phyloP scores from a whole-genome alignment of 1,140 invertebrate genomes.

The Cotesia glomerata region DNA sequence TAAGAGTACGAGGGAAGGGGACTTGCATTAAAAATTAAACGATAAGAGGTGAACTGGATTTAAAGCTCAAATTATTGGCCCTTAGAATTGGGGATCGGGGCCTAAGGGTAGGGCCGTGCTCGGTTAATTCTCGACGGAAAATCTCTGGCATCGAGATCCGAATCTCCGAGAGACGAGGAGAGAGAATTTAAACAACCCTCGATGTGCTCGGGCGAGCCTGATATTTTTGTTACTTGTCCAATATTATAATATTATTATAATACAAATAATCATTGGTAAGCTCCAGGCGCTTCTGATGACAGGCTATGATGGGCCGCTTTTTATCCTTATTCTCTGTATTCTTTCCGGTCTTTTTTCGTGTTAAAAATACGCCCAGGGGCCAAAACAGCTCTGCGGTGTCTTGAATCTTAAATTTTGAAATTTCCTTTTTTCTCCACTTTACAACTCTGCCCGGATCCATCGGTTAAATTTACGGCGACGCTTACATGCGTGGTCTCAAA shows the following conservation, averaged over 20 bases:
- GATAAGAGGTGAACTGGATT: background rate
- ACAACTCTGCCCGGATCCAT: constrained; percentile 46
- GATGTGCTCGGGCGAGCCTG: too few species aligned
- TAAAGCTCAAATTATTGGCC: too few species aligned
- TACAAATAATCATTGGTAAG: constrained; percentile 30
- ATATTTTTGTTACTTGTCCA: background rate
- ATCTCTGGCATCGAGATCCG: too few species aligned
- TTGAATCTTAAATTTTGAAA: constrained; percentile 54
- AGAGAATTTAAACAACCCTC: too few species aligned
- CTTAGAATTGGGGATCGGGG: background rate
- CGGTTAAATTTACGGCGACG: constrained; percentile 50
- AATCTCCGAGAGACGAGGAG: too few species aligned
- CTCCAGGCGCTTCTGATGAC: constrained; percentile 28
- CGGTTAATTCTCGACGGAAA: too few species aligned
- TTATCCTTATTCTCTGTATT: constrained; percentile 17
- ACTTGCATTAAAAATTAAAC: constrained; percentile 1
- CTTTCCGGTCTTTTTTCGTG: constrained; percentile 19
- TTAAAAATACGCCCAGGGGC: constrained; percentile 39
- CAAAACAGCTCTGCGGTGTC: constrained; percentile 33
- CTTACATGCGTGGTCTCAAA: constrained; percentile 39
- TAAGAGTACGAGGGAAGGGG: background rate
- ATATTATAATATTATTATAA: constrained; percentile 33
- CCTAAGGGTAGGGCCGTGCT: too few species aligned
- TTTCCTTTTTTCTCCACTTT: constrained; percentile 40
- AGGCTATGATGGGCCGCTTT: constrained; percentile 22